phyloP scores from a whole-genome alignment of 2,797 vertebrate genomes.

The Rhyacichthys aspro region DNA sequence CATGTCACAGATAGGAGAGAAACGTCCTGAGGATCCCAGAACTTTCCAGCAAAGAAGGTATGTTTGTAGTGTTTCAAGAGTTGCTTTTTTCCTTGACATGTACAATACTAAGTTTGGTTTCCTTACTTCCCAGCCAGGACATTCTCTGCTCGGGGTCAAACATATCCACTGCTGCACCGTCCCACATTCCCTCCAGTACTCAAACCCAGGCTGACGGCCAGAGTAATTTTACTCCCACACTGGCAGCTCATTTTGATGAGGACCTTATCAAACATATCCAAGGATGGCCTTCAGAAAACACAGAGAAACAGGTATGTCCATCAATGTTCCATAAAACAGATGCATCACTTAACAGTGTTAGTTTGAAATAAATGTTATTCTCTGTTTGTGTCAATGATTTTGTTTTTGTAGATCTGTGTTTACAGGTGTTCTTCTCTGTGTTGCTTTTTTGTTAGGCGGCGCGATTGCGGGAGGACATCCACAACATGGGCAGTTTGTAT shows the following conservation, averaged over 20 bases:
- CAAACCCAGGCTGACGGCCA: conserved; percentile 80
- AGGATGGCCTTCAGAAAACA: conserved; percentile 97
- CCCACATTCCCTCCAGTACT: conserved; percentile 48
- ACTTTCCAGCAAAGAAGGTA: conserved; percentile 91
- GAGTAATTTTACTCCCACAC: conserved; percentile 90
- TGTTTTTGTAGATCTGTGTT: background rate
- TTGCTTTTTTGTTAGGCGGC: conserved; percentile 81
- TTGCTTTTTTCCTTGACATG: background rate
- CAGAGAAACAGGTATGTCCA: conserved; percentile 91
- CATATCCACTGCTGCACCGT: conserved; percentile 73
- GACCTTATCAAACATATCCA: conserved; percentile 98
- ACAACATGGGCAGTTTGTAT: conserved; percentile 98
- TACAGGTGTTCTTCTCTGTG: background rate
- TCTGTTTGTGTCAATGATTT: background rate
- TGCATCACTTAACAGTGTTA: background rate
- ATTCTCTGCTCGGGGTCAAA: conserved; percentile 88
- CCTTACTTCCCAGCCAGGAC: conserved; percentile 84
- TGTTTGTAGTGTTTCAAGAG: background rate
- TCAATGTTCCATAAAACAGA: background rate
- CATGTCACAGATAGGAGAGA: conserved; percentile 84
- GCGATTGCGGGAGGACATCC: conserved; percentile 93
- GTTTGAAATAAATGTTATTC: background rate
- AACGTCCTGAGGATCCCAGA: conserved; percentile 91
- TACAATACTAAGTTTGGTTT: background rate
- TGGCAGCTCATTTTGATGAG: conserved; percentile 97